Conservation (phyloP, 1,140 invertebrate genomes). For the Pogonus chalceus region DNA sequence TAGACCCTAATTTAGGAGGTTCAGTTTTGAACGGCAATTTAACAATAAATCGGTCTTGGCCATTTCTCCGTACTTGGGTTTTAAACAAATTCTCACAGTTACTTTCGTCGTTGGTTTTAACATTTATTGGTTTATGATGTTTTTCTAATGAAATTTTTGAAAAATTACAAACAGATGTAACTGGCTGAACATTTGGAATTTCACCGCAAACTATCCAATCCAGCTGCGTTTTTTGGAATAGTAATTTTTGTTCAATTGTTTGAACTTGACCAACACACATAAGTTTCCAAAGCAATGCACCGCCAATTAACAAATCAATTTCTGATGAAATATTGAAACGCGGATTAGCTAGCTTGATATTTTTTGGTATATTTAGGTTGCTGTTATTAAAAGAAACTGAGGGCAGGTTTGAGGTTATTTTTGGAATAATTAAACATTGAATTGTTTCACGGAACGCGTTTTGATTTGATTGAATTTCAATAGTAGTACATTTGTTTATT, state of each 20-base stretch:
- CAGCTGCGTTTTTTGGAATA: no score
- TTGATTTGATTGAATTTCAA: no score
- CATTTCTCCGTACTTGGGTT: background rate
- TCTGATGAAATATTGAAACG: slow-evolving; percentile 4
- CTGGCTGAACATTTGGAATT: background rate
- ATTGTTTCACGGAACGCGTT: no score
- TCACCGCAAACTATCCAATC: slow-evolving; percentile 9
- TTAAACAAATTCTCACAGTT: background rate
- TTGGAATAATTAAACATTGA: no score
- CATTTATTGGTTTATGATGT: slow-evolving; percentile 1
- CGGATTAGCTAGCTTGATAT: slow-evolving; percentile 8
- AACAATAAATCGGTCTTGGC: background rate
- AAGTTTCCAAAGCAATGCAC: slow-evolving; percentile 8
- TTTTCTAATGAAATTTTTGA: slow-evolving; percentile 8
- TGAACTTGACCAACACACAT: slow-evolving; percentile 9
- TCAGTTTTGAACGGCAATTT: no score
- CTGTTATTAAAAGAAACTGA: no score
- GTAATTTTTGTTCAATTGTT: no score
- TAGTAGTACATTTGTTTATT: background rate
- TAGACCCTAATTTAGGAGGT: background rate
- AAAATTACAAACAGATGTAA: slow-evolving; percentile 10
- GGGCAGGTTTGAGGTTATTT: no score
- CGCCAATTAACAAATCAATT: no score
- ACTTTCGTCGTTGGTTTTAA: background rate
- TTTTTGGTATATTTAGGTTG: slow-evolving; percentile 7